Conservation (phyloP, 2,797 vertebrate species). For the Lycodopsis pacificus region DNA sequence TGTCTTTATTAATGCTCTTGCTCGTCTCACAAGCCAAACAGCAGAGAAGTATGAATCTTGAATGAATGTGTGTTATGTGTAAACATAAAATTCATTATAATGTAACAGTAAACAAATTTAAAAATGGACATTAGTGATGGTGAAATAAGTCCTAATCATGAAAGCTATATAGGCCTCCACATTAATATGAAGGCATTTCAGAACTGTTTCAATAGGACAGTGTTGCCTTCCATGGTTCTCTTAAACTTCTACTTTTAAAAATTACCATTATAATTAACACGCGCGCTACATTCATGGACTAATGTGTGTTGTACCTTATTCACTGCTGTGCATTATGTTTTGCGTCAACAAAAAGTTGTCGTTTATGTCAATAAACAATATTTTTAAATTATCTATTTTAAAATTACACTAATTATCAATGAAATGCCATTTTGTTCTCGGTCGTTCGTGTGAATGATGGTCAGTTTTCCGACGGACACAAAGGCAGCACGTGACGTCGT, state of each 20-base stretch:
- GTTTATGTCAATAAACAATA: background rate
- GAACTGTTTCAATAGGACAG: too few species aligned
- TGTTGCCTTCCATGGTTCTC: background rate
- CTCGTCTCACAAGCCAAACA: background rate
- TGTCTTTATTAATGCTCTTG: background rate
- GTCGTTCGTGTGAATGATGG: accelerated
- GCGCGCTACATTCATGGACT: background rate
- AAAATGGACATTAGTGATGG: background rate
- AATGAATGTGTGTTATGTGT: background rate
- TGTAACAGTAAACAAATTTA: background rate
- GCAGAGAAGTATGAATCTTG: background rate
- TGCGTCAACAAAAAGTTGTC: accelerated
- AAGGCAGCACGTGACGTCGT: conserved; percentile 59
- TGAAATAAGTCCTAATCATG: background rate
- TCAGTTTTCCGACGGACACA: background rate
- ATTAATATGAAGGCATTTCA: background rate
- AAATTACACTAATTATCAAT: background rate
- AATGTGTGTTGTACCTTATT: background rate
- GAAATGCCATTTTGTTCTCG: background rate
- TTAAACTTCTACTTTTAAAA: background rate
- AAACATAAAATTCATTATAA: background rate
- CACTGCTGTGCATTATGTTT: background rate
- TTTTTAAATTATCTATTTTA: accelerated
- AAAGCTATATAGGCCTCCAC: background rate
- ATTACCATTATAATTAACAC: background rate